Percentiles rank a stretch among this genome's conserved stretches.
These are phyloP conservation scores for Podiceps cristatus DNA, from an alignment of 2,113 vertebrate genomes.

Conservation along the genomic window DNA sequence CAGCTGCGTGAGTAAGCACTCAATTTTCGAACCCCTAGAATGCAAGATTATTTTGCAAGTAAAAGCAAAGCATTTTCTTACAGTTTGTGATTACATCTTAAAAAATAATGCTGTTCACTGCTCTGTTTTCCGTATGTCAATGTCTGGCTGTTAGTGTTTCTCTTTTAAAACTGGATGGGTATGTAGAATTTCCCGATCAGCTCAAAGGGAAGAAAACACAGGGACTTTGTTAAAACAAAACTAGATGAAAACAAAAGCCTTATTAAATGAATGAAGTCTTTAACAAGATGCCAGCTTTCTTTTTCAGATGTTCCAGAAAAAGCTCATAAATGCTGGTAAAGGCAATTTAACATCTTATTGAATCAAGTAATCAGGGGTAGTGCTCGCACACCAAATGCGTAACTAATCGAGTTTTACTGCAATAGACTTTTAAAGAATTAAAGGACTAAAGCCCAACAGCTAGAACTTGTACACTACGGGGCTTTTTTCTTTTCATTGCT, in stretches of 20 bases:
- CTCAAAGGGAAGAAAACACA: background rate
- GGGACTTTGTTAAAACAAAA: background rate
- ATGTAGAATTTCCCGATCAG: background rate
- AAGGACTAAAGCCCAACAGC: background rate
- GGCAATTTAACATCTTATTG: background rate
- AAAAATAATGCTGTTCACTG: background rate
- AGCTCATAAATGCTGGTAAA: background rate
- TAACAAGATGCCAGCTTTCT: background rate
- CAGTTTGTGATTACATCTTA: background rate
- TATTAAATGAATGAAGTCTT: background rate
- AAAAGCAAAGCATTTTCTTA: background rate
- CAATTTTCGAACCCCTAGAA: background rate
- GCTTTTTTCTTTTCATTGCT: background rate
- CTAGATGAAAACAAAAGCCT: background rate
- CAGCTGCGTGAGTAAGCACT: background rate
- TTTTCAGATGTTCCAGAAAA: background rate
- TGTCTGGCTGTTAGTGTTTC: background rate
- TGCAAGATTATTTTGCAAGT: background rate
- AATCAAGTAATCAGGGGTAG: background rate
- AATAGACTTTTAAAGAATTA: background rate
- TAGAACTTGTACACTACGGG: background rate
- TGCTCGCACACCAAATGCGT: background rate
- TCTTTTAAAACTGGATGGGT: background rate
- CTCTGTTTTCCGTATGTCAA: background rate
- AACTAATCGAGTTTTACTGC: background rate